phyloP scores from a whole-genome alignment of 2,888 invertebrate species.

The Griposia aprilina region DNA sequence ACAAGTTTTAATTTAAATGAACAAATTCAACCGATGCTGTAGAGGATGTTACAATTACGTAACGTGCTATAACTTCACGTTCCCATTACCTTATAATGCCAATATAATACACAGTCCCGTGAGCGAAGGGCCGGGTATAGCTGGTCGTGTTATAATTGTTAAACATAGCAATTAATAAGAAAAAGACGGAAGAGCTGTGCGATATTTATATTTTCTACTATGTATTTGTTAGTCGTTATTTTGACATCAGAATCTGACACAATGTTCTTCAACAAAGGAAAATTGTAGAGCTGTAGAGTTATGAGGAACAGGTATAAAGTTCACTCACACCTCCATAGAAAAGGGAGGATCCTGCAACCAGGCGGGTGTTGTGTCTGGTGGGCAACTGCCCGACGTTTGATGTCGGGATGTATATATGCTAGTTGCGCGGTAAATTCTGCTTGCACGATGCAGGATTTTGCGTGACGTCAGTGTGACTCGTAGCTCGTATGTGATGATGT shows the following conservation, averaged over 20 bases:
- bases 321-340: too few relatives aligned
- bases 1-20: background rate
- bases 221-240: background rate
- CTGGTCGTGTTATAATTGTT: background rate
- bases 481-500: too few relatives aligned
- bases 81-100: background rate
- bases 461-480: too few relatives aligned
- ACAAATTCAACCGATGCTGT: background rate
- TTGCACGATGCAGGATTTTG: too few relatives aligned
- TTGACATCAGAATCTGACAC: background rate
- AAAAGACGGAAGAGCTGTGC: background rate
- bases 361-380: too few relatives aligned
- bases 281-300: background rate
- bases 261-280: background rate
- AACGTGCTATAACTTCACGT: too few relatives aligned
- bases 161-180: background rate
- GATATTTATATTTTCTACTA: background rate
- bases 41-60: background rate
- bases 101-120: too few relatives aligned
- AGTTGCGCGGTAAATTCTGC: too few relatives aligned
- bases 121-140: background rate
- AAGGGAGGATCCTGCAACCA: too few relatives aligned
- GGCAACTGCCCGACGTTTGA: too few relatives aligned
- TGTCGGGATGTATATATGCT: too few relatives aligned
- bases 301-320: too few relatives aligned